Conservation (phyloP, 2,797 vertebrate genomes). For the Sebastes oblongus region DNA sequence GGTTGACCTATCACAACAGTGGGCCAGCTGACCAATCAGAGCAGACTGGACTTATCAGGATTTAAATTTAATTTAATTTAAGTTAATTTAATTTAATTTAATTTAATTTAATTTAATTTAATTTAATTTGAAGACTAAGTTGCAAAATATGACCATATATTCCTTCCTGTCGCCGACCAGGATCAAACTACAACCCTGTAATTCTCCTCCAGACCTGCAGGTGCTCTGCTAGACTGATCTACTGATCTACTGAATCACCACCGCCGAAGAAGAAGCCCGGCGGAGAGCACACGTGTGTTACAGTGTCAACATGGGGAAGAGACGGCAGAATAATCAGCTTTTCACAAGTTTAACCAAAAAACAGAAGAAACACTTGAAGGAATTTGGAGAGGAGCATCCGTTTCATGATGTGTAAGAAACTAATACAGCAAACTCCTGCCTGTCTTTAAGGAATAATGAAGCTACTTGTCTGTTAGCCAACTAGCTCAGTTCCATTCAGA, state of each 20-base stretch:
- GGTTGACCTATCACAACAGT: too few relatives aligned
- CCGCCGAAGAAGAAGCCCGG: not conserved
- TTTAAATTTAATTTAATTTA: too few relatives aligned
- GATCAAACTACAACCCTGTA: not conserved
- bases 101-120: too few relatives aligned
- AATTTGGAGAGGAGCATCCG: slow-evolving; percentile 95
- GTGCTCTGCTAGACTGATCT: not conserved
- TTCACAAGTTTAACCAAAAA: slow-evolving; percentile 86
- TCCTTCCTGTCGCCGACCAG: not conserved
- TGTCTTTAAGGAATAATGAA: not conserved
- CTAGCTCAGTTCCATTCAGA: not conserved
- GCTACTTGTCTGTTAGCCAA: slow-evolving; percentile 7
- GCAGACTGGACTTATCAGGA: too few relatives aligned
- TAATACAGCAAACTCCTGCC: accelerated
- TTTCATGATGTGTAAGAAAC: slow-evolving; percentile 87
- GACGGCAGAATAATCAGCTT: slow-evolving; percentile 72
- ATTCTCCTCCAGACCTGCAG: slow-evolving; percentile 29
- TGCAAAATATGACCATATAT: not conserved
- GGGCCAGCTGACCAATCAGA: too few relatives aligned
- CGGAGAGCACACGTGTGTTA: slow-evolving; percentile 41
- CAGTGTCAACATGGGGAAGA: slow-evolving; percentile 87
- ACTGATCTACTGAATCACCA: too few relatives aligned
- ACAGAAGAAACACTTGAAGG: slow-evolving; percentile 92
- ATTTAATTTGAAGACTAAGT: not conserved
- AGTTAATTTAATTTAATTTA: too few relatives aligned